These are phyloP conservation scores for Muscicapa comitata DNA, from an alignment of 2,797 vertebrate species.

Conservation along the genomic window DNA sequence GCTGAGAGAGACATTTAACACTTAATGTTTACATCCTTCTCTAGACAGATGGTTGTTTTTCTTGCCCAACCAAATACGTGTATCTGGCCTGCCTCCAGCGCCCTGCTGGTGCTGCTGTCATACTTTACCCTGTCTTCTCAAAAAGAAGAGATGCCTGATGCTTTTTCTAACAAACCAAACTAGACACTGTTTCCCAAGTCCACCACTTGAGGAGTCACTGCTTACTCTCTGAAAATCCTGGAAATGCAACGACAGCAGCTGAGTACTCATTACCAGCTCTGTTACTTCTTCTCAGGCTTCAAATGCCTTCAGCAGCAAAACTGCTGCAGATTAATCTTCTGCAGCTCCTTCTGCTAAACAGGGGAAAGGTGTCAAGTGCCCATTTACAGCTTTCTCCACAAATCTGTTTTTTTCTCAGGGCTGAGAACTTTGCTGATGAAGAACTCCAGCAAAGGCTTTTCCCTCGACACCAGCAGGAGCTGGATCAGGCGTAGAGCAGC, in stretches of 20 bases:
- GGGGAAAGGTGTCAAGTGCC: not conserved
- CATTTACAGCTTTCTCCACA: not conserved
- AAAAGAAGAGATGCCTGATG: not conserved
- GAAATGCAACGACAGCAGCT: not conserved
- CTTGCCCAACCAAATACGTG: not conserved
- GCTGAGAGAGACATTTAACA: not conserved
- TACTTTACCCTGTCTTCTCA: not conserved
- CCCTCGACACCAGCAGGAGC: not conserved
- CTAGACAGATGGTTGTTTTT: constrained; percentile 17
- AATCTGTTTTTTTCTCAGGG: not conserved
- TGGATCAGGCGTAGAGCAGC: not conserved
- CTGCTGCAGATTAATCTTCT: not conserved
- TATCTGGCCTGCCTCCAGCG: constrained; percentile 1
- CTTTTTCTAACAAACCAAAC: not conserved
- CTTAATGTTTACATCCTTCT: constrained; percentile 22
- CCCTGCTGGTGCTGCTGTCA: not conserved
- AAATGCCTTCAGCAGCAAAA: not conserved
- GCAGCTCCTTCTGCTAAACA: not conserved
- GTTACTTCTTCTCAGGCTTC: not conserved
- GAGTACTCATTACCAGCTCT: not conserved
- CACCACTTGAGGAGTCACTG: not conserved
- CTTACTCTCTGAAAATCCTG: not conserved
- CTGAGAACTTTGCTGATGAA: not conserved
- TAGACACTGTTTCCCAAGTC: not conserved
- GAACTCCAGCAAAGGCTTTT: not conserved